Conservation (phyloP, 2,888 invertebrate species). For the Diarsia dahlii region DNA sequence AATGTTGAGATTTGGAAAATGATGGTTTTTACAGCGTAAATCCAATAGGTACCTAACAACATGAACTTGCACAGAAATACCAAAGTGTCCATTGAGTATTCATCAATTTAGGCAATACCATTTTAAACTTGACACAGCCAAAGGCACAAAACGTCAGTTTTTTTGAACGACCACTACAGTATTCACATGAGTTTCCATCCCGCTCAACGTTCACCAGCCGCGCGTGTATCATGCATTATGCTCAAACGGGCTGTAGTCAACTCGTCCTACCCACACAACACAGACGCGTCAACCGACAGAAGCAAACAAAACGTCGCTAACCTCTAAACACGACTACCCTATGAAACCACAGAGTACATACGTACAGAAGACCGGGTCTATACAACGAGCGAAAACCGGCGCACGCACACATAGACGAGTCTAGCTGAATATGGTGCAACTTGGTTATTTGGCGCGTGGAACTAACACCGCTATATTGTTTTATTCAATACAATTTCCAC, state of each 20-base stretch:
- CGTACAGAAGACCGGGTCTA: slow-evolving; percentile 14
- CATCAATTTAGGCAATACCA: not conserved
- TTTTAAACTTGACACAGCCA: too few relatives aligned
- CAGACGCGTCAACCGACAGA: slow-evolving; percentile 64
- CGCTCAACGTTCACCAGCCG: slow-evolving; percentile 42
- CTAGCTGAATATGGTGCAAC: not conserved
- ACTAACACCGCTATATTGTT: not conserved
- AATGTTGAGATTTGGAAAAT: not conserved
- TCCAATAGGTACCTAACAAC: not conserved
- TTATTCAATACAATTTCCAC: not conserved
- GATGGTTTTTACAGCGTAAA: not conserved
- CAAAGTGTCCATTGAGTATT: not conserved
- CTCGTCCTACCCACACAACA: slow-evolving; percentile 67
- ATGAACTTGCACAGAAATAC: not conserved
- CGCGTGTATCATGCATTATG: slow-evolving; percentile 54
- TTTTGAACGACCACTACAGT: not conserved
- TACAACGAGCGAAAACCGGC: slow-evolving; percentile 3
- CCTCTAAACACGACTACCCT: slow-evolving; percentile 69
- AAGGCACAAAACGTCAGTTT: too few relatives aligned
- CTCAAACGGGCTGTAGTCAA: slow-evolving; percentile 52
- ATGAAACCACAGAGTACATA: slow-evolving; percentile 51
- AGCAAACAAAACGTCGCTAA: slow-evolving; percentile 68
- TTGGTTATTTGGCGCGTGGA: not conserved
- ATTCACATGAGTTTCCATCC: slow-evolving; percentile 21
- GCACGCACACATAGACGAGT: slow-evolving; percentile 14